Conservation (phyloP, 2,888 invertebrate genomes). For the Cyclophora albipunctata region DNA sequence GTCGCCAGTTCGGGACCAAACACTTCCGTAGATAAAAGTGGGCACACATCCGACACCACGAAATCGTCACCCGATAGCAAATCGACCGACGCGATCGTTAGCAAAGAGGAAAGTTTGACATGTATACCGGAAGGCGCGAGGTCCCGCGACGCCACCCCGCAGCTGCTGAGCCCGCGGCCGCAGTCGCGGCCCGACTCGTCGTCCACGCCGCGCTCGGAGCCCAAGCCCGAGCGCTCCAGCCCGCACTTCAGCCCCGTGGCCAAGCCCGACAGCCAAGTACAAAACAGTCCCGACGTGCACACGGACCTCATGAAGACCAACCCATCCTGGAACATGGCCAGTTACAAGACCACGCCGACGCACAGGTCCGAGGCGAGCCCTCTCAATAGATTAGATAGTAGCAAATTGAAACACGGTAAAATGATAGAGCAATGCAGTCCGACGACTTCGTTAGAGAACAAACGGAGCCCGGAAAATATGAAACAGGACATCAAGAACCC, state of each 20-base stretch:
- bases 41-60: slow-evolving; percentile 24
- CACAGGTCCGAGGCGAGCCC: slow-evolving; percentile 68
- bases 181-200: slow-evolving; percentile 64
- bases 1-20: slow-evolving; percentile 37
- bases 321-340: slow-evolving; percentile 58
- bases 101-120: slow-evolving; percentile 35
- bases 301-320: slow-evolving; percentile 48
- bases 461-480: slow-evolving; percentile 60
- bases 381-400: slow-evolving; percentile 59
- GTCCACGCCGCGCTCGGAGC: slow-evolving; percentile 59
- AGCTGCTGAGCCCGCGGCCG: slow-evolving; percentile 54
- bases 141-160: slow-evolving; percentile 43
- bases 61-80: slow-evolving; percentile 49
- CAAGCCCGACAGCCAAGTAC: slow-evolving; percentile 67
- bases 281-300: slow-evolving; percentile 60
- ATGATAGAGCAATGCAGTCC: slow-evolving; percentile 66
- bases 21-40: slow-evolving; percentile 25
- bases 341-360: slow-evolving; percentile 62
- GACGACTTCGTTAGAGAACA: slow-evolving; percentile 63
- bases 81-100: slow-evolving; percentile 27
- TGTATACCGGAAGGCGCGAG: slow-evolving; percentile 23
- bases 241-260: slow-evolving; percentile 64
- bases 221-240: slow-evolving; percentile 52
- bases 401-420: slow-evolving; percentile 59
- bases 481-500: slow-evolving; percentile 63